Evolutionary conservation across 2,113 vertebrate genomes (phyloP), one percentile per base, ranked within the genome.

Genomic region (Xenus cinereus): DNA sequence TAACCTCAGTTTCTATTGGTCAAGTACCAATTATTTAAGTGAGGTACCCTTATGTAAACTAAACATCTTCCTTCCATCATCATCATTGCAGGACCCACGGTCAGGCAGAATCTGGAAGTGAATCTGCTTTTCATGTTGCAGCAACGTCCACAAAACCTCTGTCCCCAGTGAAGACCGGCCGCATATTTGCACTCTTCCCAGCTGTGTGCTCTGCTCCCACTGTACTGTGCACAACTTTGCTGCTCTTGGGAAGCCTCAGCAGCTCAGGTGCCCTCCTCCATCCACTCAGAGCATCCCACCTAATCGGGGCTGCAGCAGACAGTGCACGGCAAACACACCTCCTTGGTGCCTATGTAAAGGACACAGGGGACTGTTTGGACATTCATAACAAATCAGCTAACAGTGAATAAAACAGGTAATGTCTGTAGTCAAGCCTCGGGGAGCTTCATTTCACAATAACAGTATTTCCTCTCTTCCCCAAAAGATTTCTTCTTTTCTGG

Each of bases 161-260:
- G 5, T 8, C 13, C 7, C 33, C 7, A 6, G 46, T 13, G 24
- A n/a, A 46, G 39, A 5, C 43, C 1, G 20, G 20, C 46, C 14
- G 22, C 7, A 1, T 14, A 13, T 23, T 37, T 3, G 5, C 19
- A 4, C 50, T 9, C 35, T 27, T 26, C 35, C 43, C 50, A 37
- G 66, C 41, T 7, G 21, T 0, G 11, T 3, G 4, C 26, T 6
- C 4, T 0, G 2, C 64, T 71, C 32, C 0, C 23, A 9, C 51
- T 7, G 18, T 12, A 14, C 21, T 4, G 15, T 1, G 12, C 60
- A 14, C 33, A 8, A 20, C 39, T 33, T 28, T 45, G 22, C 37
- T 45, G 45, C 45, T 21, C 46, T 12, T 6, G 28, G 74, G 35
- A 50, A 66, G 51, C 50, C 43, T 4, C 1, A 3, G 53, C 27